Percentiles rank a stretch among this genome's conserved stretches.
These are phyloP conservation scores for Galaxea fascicularis DNA, from an alignment of 92 coral and sea anemone genomes.

Conservation along the genomic window DNA sequence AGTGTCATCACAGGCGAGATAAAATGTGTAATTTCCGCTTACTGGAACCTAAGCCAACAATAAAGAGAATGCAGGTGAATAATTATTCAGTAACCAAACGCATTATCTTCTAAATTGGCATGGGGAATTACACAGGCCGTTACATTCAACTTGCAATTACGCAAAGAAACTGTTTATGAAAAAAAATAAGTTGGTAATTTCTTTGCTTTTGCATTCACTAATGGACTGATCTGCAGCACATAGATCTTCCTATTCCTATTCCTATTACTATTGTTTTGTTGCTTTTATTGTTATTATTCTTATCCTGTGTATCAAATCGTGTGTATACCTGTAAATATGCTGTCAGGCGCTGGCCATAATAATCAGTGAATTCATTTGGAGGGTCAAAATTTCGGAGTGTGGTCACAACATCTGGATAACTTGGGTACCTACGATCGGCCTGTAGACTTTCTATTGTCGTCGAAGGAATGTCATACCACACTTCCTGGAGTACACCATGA, in stretches of 20 bases:
- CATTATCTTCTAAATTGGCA: no score
- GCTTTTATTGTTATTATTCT: no score
- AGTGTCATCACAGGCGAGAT: slow-evolving; percentile 72
- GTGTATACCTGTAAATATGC: slow-evolving; percentile 69
- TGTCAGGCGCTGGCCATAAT: slow-evolving; percentile 76
- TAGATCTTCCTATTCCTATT: no score
- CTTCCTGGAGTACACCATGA: slow-evolving; percentile 76
- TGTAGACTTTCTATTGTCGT: slow-evolving; percentile 42
- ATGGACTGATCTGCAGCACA: no score
- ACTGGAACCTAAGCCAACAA: slow-evolving; percentile 55
- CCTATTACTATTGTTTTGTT: no score
- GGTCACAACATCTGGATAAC: slow-evolving; percentile 61
- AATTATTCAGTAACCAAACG: no score
- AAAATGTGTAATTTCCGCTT: slow-evolving; percentile 80
- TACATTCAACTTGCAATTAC: no score
- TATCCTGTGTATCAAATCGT: neutral
- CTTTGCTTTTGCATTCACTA: no score
- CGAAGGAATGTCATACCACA: slow-evolving; percentile 72
- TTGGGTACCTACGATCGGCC: slow-evolving; percentile 59
- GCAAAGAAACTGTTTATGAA: no score
- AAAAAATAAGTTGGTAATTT: no score
- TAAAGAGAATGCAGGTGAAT: no score
- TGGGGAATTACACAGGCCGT: no score
- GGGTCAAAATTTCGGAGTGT: slow-evolving; percentile 58
- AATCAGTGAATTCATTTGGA: slow-evolving; percentile 35